These are phyloP conservation scores for Drosophila lowei DNA, from an alignment of 1,140 invertebrate genomes.

Conservation along the genomic window DNA sequence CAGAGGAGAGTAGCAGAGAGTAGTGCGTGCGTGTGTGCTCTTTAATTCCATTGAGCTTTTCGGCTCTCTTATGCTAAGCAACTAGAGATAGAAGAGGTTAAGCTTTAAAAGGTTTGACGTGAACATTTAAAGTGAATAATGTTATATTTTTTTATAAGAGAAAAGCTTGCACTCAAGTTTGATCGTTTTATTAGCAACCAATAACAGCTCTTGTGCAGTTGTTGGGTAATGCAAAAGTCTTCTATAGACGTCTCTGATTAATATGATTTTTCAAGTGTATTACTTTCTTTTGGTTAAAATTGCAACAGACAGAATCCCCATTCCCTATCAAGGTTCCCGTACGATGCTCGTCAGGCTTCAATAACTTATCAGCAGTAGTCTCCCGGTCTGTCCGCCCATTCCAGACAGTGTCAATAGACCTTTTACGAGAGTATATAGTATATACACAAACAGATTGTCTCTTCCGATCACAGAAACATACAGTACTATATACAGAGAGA, in stretches of 20 bases:
- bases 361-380: slow-evolving; percentile 55
- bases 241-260: too few relatives aligned
- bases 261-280: not conserved
- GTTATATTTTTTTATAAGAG: too few relatives aligned
- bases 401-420: slow-evolving; percentile 74
- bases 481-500: not conserved
- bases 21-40: not conserved
- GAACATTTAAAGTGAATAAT: too few relatives aligned
- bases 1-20: not conserved
- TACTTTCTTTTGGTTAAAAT: slow-evolving; percentile 27
- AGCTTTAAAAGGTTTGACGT: too few relatives aligned
- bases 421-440: slow-evolving; percentile 35
- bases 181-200: too few relatives aligned
- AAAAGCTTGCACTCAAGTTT: too few relatives aligned
- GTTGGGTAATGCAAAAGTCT: not conserved
- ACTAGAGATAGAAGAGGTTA: too few relatives aligned
- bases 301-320: slow-evolving; percentile 15
- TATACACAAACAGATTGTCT: slow-evolving; percentile 26
- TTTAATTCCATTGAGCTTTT: slow-evolving; percentile 1
- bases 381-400: slow-evolving; percentile 31
- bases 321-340: slow-evolving; percentile 32
- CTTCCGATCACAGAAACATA: slow-evolving; percentile 5
- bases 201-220: too few relatives aligned
- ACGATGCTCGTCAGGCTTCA: slow-evolving; percentile 39
- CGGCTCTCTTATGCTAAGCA: too few relatives aligned